Conservation (phyloP, 1,140 invertebrate species). For the Macrostomum lignano region DNA sequence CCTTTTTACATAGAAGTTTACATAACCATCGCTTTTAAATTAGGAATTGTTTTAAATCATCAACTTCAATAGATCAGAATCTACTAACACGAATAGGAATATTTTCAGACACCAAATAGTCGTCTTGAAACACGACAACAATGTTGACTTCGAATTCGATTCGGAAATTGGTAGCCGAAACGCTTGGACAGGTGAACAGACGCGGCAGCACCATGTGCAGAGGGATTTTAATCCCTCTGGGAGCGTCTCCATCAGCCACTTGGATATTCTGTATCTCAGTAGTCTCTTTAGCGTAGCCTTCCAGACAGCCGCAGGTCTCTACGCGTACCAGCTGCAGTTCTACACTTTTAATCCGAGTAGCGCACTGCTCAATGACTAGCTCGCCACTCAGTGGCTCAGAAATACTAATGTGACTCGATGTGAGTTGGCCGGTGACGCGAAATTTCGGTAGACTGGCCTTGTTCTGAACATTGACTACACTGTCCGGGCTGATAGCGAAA, state of each 20-base stretch:
- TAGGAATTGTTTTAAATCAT: no score
- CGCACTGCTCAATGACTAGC: conserved; percentile 42
- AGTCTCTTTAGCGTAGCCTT: conserved; percentile 70
- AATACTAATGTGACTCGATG: conserved; percentile 49
- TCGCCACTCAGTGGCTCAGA: conserved; percentile 60
- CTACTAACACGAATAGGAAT: no score
- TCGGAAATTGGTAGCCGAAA: conserved; percentile 69
- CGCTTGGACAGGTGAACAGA: conserved; percentile 70
- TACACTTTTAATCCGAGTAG: conserved; percentile 56
- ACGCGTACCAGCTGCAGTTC: conserved; percentile 73
- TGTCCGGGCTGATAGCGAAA: conserved; percentile 52
- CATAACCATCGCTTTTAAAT: no score
- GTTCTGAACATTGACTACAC: no score
- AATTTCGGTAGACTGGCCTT: conserved; percentile 51
- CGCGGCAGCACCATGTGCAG: conserved; percentile 81
- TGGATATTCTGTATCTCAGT: conserved; percentile 94
- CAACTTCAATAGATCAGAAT: no score
- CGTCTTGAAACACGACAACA: no score
- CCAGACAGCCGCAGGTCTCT: conserved; percentile 74
- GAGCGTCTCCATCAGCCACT: conserved; percentile 66
- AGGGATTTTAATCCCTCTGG: conserved; percentile 47
- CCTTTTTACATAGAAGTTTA: no score
- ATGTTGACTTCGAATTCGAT: no score
- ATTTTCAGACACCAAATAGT: no score
- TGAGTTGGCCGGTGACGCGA: conserved; percentile 46